Evolutionary conservation across 2,797 vertebrate species (phyloP), one percentile per base, ranked within the genome.

Genomic region (Enteromius paludinosus): DNA sequence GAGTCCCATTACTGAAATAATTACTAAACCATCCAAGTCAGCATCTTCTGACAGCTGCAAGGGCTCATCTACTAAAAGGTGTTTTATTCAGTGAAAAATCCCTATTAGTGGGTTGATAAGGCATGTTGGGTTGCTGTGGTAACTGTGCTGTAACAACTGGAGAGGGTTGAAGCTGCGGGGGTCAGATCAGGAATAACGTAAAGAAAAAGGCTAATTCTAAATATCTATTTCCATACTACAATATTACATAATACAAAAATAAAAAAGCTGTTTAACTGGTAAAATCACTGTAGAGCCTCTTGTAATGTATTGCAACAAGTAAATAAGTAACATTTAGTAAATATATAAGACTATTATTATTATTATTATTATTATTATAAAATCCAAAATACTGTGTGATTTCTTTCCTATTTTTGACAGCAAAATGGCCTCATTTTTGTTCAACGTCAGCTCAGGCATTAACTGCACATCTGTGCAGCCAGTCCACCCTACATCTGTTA

Each of bases 11-110:
- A 35, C 35, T 49, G n/a, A 35, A 75, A 61, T 41, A 75, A 75
- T 75, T 59, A 59, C 52, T 75, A 56, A 56, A 75, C 12, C 52
- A 17, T 54, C n/a, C n/a, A 75, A 59, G n/a, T 75, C 54, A 75
- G 52, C 56, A 25, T 61, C 59, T 45, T 62, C 23, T 7, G 23
- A 20, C 5, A 11, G 14, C 41, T n/a, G 56, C 17, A 30, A 28
- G 15, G 17, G 17, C 18, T 43, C 14, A 52, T 35, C 20, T 49
- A 30, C 45, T 65, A 49, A 65, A 28, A n/a, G 18, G 41, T 0
- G 0, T 23, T 47, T 62, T 69, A 45, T 72, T 56, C 8, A 61
- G 28, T 43, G n/a, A 12, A 33, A 61, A 70, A n/a, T 72, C 18
- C n/a, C 43, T 47, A 25, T 72, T 78, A 18, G 3, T 12, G 59